A percentile compares a stretch with the other conserved stretches of the same genome.
phyloP scores from a whole-genome alignment of 2,797 vertebrate genomes.

The Amazona ochrocephala region DNA sequence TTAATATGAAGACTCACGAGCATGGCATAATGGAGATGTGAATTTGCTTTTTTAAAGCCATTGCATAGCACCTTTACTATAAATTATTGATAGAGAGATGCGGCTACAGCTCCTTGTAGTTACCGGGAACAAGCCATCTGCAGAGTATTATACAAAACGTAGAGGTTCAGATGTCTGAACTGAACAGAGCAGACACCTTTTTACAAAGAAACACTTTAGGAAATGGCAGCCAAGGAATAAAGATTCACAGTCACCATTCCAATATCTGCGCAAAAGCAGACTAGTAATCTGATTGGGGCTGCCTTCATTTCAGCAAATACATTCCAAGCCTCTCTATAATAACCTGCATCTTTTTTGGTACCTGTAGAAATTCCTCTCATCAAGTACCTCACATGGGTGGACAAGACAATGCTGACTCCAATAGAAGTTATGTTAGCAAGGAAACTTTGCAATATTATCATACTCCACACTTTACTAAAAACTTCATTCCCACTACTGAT shows the following conservation, averaged over 20 bases:
- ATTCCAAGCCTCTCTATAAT: not conserved
- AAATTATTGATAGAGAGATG: not conserved
- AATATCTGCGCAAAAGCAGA: not conserved
- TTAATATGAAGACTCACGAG: not conserved
- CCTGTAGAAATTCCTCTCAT: not conserved
- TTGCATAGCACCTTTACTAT: constrained; percentile 1
- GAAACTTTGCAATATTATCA: not conserved
- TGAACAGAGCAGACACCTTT: constrained; percentile 83
- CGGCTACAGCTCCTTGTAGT: constrained; percentile 77
- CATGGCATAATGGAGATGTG: not conserved
- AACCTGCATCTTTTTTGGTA: not conserved
- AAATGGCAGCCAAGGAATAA: constrained; percentile 65
- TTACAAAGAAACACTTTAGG: constrained; percentile 77
- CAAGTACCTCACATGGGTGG: not conserved
- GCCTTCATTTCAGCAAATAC: not conserved
- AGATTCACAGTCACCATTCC: not conserved
- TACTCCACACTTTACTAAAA: not conserved
- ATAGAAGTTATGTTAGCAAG: not conserved
- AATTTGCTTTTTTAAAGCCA: constrained; percentile 6
- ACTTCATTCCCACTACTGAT: not conserved
- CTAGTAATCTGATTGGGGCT: not conserved
- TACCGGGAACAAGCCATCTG: constrained; percentile 80
- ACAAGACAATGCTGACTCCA: not conserved
- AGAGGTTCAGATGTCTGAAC: constrained; percentile 79
- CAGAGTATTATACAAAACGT: constrained; percentile 75